Percentiles rank a stretch among this genome's conserved stretches.
These are phyloP conservation scores for Lasioglossum baleicum DNA, from an alignment of 1,140 invertebrate genomes.

Conservation along the genomic window DNA sequence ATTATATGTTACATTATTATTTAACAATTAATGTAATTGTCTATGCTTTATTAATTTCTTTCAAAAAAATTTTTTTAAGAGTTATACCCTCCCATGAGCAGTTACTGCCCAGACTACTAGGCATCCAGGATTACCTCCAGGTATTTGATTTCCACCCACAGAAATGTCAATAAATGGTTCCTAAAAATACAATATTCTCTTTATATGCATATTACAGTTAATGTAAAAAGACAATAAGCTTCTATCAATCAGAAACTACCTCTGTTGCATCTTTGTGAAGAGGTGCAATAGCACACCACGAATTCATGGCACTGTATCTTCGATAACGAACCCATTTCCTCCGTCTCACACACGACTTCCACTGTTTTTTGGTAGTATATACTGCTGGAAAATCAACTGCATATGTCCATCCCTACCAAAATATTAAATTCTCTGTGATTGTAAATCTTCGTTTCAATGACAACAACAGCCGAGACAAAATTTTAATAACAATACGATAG, in stretches of 20 bases:
- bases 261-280: slow-evolving; percentile 92
- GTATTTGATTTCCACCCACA: slow-evolving; percentile 90
- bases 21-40: not conserved
- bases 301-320: slow-evolving; percentile 92
- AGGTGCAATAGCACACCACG: slow-evolving; percentile 94
- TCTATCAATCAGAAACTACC: slow-evolving; percentile 71
- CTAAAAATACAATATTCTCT: slow-evolving; percentile 69
- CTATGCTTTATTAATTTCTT: not conserved
- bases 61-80: slow-evolving; percentile 42
- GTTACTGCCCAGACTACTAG: slow-evolving; percentile 95
- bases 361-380: slow-evolving; percentile 90
- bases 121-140: slow-evolving; percentile 86
- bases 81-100: slow-evolving; percentile 88
- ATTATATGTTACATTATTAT: not conserved
- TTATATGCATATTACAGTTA: not conserved
- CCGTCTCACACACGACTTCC: slow-evolving; percentile 94
- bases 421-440: slow-evolving; percentile 62
- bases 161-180: slow-evolving; percentile 91
- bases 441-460: slow-evolving; percentile 53
- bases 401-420: slow-evolving; percentile 91
- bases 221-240: not conserved
- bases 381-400: slow-evolving; percentile 94
- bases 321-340: slow-evolving; percentile 94
- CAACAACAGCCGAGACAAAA: slow-evolving; percentile 26
- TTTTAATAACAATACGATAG: not conserved